Base-by-base conservation (phyloP, 2,113 vertebrate species). In the Hemiprocne comata region DNA sequence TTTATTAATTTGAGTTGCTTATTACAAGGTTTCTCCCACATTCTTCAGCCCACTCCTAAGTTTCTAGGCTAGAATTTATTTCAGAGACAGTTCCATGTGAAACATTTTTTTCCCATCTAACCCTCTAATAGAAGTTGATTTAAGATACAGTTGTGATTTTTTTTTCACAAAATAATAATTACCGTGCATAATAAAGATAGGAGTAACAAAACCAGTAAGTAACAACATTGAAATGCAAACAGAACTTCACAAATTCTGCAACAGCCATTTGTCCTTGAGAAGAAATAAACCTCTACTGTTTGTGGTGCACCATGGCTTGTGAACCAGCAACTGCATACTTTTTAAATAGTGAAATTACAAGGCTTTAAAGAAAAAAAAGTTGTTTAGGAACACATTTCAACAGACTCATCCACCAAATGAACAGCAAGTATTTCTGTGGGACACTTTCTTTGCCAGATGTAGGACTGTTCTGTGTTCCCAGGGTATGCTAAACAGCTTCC, bases 201-300 rank as follows among this genome's bases (percentile, higher is more conserved):
- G 26, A 61, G 69, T 61, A 90, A 65, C 86, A 95, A 83, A 90
- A 62, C 5, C 42, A 90, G 54, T 89, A 96, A 97, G 91, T 73
- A 93, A 81, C 53, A 74, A 14, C 71, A 66, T 3, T 84, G 77
- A 92, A 93, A 85, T 31, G 38, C 17, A 86, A 92, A 83, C 9
- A 67, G 24, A 28, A 77, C 66, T 85, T 79, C 8, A 65, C 23
- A 79, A 78, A 61, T 92, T 95, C 73, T 87, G 74, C 57, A 90
- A 38, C 44, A 89, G 61, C 53, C 60, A 17, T 78, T 87, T 84
- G 54, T 57, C 54, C 87, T 85, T 60, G 69, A 87, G 71, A 87
- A 88, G 74, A 92, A 79, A 85, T 40, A 71, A 94, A 66, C 15
- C 7, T 7, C 13, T 85, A 62, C 40, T 69, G 24, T 55, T 80